Evolutionary conservation across 2,888 invertebrate genomes (phyloP), one percentile per base, ranked within the genome.

Genomic region (Dyspetes luteomarginatus): DNA sequence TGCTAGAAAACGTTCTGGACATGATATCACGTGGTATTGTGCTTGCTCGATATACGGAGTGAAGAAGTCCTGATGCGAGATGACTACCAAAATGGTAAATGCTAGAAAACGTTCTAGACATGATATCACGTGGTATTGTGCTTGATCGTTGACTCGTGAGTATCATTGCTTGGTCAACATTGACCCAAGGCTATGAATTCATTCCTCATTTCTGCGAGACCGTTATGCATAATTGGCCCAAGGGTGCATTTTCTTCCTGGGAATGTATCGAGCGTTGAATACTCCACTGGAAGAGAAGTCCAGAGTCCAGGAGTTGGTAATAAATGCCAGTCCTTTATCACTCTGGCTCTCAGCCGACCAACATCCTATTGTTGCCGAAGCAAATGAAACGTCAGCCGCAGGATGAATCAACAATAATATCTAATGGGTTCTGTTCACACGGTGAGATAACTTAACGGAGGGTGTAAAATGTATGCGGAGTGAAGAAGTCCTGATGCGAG

Each of bases 341-440:
- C 68, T 67, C 69, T 26, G 50, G 30, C 77, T 60, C 56, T 17
- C 17, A 62, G 73, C 76, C 75, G n/a, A n/a, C 68, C 65, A 77
- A 62, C 65, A 28, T 50, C 68, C 81, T 72, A 89, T 89, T 89
- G 87, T 89, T 9, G 75, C 83, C 45, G 65, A 80, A 83, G 86
- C 84, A 90, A 90, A 90, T 89, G 89, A 89, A 90, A 90, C 85
- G 90, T 90, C 90, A 90, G 86, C 84, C 83, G 83, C 89, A 89
- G 88, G 87, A 88, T 87, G 88, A 89, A 89, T 90, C 89, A 90
- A 90, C 90, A 90, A 90, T 90, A 89, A 88, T 89, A 89, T 89
- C 90, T 88, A 89, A 89, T 89, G 86, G 86, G 85, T 74, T 55
- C 69, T 86, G 85, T 85, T 89, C 88, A 87, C 86, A 85, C 83